Base-by-base conservation (phyloP, 2,113 vertebrate genomes). In the Centropus bengalensis region DNA sequence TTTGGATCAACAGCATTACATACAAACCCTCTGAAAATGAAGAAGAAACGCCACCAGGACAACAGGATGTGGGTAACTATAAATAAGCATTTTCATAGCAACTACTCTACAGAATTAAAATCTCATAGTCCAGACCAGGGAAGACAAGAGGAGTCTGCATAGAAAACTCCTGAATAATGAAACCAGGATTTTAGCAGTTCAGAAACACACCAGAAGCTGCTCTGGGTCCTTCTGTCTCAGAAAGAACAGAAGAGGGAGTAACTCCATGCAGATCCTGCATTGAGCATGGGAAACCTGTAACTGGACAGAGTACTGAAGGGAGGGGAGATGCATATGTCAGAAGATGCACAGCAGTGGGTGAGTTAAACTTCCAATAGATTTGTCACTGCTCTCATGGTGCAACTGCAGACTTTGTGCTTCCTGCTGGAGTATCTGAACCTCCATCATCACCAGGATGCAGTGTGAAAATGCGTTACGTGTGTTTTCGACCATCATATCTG, bases 401-500 rank as follows among this genome's bases (percentile, higher is more conserved):
- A 77, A 62, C 26, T 44, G 42, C 59, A 78, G 82, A 63, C 24
- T 60, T 66, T 40, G 54, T 52, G 42, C 24, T 26, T 52, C 19
- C 17, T 56, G 17, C 10, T 21, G 64, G 67, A 22, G 16, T 63
- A 85, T n/a, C 59, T 82, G 55, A 54, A 91, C 26, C 30, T 63
- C 30, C 47, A 68, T 24, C 32, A n/a, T 63, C 21, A 19, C 42
- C 0, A 0, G 9, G 63, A 36, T 28, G 33, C 36, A 52, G 40
- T 23, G 18, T 40, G 52, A 45, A 69, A 64, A 78, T 0, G 0
- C 1, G 2, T 44, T 55, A 42, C 1, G 0, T 18, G 14, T 52
- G 12, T 27, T 66, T 82, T 27, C 0, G 2, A 26, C 51, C n/a
- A 26, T 20, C 62, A 28, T 33, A 32, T 32, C 62, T 52, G 28